phyloP scores from a whole-genome alignment of 2,797 vertebrate species.

The Amblyopsis hoosieri region DNA sequence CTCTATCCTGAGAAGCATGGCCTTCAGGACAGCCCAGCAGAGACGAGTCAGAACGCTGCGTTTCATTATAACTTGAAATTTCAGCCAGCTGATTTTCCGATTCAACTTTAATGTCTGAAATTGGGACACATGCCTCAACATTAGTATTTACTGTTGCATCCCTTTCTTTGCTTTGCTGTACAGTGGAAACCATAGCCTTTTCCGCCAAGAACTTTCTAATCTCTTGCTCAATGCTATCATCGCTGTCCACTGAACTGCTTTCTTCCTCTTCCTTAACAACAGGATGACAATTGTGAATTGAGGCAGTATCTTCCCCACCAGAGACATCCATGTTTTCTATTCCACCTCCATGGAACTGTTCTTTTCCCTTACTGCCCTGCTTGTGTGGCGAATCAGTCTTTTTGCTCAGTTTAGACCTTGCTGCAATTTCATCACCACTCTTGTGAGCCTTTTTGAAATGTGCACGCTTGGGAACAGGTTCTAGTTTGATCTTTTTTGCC shows the following conservation, averaged over 20 bases:
- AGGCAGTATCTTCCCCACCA: constrained; percentile 9
- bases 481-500: constrained; percentile 64
- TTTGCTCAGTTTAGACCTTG: constrained; percentile 47
- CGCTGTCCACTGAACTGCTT: constrained; percentile 90
- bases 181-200: constrained; percentile 84
- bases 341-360: constrained; percentile 33
- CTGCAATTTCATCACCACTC: constrained; percentile 31
- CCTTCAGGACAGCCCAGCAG: constrained; percentile 3
- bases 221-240: constrained; percentile 96
- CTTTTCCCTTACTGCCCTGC: constrained; percentile 37
- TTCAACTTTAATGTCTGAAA: constrained; percentile 50
- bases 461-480: constrained; percentile 41
- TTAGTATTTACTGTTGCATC: constrained; percentile 35
- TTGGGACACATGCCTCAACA: background rate
- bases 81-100: constrained; percentile 67
- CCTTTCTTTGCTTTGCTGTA: constrained; percentile 44
- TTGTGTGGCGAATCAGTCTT: constrained; percentile 33
- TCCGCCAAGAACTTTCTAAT: constrained; percentile 91
- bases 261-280: constrained; percentile 70
- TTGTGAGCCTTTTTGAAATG: constrained; percentile 64
- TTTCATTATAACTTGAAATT: constrained; percentile 46
- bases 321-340: constrained; percentile 22
- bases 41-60: constrained; percentile 25
- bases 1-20: constrained; percentile 14
- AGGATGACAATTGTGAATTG: constrained; percentile 9